phyloP scores from a whole-genome alignment of 2,888 invertebrate species.

The Calliopum simillimum region DNA sequence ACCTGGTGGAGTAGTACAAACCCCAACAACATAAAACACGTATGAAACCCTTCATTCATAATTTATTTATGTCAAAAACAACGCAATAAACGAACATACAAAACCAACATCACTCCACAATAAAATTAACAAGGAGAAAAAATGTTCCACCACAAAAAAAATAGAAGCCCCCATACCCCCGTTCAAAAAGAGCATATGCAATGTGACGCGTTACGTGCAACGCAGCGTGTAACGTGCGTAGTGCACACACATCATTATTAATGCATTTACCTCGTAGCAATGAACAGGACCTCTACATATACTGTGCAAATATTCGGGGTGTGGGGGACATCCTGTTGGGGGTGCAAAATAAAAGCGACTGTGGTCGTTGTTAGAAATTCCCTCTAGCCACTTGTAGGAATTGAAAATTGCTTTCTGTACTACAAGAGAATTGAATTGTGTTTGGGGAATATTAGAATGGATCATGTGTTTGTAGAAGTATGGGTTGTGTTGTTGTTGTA shows the following conservation, averaged over 20 bases:
- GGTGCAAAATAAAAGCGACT: neutral
- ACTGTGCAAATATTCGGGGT: no score
- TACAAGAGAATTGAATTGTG: slow-evolving; percentile 11
- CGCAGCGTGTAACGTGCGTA: slow-evolving; percentile 38
- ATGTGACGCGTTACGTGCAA: slow-evolving; percentile 37
- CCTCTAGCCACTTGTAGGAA: slow-evolving; percentile 26
- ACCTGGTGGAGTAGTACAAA: no score
- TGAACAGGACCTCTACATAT: neutral
- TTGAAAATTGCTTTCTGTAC: slow-evolving; percentile 22
- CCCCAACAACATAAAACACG: neutral
- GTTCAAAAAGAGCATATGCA: neutral
- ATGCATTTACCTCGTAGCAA: slow-evolving; percentile 25
- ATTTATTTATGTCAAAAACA: slow-evolving; percentile 28
- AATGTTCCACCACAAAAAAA: no score
- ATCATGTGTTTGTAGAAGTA: neutral
- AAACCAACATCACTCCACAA: slow-evolving; percentile 7
- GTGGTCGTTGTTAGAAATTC: slow-evolving; percentile 2
- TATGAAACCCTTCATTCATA: slow-evolving; percentile 13
- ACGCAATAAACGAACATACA: neutral
- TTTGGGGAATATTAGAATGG: slow-evolving; percentile 10
- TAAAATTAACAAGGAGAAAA: neutral
- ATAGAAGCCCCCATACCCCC: neutral
- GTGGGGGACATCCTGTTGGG: neutral
- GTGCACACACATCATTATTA: slow-evolving; percentile 46
- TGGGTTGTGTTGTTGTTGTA: no score